These are phyloP conservation scores for Mobula hypostoma DNA, from an alignment of 2,113 vertebrate genomes.

Conservation along the genomic window DNA sequence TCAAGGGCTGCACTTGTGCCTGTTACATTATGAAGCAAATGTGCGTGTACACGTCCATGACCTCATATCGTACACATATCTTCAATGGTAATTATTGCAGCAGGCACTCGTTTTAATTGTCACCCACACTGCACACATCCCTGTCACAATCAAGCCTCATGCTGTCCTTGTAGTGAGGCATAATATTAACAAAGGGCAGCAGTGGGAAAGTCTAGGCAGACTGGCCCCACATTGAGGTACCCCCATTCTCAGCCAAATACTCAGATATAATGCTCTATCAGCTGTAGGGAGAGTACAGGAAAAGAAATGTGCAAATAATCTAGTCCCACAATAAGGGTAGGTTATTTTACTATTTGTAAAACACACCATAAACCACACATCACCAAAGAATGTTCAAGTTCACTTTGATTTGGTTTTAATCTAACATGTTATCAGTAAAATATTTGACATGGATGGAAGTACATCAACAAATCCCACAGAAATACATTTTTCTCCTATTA, in stretches of 20 bases:
- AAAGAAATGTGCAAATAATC: not conserved
- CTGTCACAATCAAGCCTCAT: not conserved
- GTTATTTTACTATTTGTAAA: not conserved
- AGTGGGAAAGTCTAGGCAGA: not conserved
- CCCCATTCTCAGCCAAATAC: too few species aligned
- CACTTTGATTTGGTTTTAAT: constrained; percentile 13
- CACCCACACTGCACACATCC: too few species aligned
- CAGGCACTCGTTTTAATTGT: too few species aligned
- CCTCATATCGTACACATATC: too few species aligned
- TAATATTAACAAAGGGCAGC: not conserved
- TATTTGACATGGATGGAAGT: not conserved
- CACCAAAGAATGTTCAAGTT: not conserved
- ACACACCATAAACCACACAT: not conserved
- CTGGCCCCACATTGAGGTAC: not conserved
- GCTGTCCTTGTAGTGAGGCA: too few species aligned
- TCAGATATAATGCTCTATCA: not conserved
- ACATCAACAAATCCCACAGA: not conserved
- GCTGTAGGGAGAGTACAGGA: not conserved
- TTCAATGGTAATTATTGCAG: too few species aligned
- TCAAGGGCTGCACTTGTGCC: too few species aligned
- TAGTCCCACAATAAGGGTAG: not conserved
- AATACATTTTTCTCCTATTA: not conserved
- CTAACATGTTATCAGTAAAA: not conserved
- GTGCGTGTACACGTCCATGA: too few species aligned
- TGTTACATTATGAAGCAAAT: too few species aligned